These are phyloP conservation scores for Euplagia quadripunctaria DNA, from an alignment of 2,888 invertebrate genomes.

Conservation along the genomic window DNA sequence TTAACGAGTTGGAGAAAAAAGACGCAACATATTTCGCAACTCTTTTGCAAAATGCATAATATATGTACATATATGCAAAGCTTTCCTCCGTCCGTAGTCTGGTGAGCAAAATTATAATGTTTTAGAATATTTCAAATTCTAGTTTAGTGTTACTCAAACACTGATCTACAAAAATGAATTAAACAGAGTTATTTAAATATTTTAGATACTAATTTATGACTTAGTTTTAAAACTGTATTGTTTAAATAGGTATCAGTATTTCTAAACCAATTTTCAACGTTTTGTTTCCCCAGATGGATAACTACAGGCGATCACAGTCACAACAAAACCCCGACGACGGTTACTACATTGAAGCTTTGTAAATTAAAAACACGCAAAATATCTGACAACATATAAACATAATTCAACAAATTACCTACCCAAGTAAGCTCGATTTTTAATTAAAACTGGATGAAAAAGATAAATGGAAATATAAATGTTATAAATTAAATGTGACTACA, in stretches of 20 bases:
- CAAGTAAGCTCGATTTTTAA: conserved; percentile 44
- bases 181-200: background rate
- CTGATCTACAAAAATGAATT: background rate
- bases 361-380: conserved; percentile 55
- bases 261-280: background rate
- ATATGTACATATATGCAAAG: background rate
- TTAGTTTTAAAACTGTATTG: background rate
- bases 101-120: background rate
- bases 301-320: conserved; percentile 79
- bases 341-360: conserved; percentile 72
- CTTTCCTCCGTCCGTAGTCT: background rate
- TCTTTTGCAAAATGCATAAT: background rate
- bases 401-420: conserved; percentile 39
- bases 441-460: conserved; percentile 3
- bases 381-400: conserved; percentile 37
- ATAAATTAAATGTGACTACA: conserved; percentile 24
- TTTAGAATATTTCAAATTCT: background rate
- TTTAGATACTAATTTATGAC: background rate
- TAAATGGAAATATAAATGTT: conserved; percentile 3
- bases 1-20: no score
- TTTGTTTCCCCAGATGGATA: conserved; percentile 73
- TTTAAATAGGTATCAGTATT: background rate
- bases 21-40: background rate
- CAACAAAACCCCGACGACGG: conserved; percentile 75
- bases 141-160: background rate